Evolutionary conservation across 2,888 invertebrate species (phyloP).

Genomic region (Microctonus hyperodae): DNA sequence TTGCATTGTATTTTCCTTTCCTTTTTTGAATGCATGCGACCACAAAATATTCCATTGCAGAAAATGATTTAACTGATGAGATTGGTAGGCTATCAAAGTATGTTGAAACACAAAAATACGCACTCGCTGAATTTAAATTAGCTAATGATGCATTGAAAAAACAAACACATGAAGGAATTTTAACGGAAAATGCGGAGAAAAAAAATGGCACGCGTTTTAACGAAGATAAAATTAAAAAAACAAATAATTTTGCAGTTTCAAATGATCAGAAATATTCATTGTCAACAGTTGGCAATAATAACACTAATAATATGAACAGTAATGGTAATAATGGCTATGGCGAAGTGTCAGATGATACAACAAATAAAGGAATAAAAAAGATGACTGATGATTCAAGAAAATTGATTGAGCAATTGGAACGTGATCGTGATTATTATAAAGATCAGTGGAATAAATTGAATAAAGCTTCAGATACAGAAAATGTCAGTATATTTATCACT

Average conservation of each 20-base stretch:
- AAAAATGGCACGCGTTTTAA: constrained; percentile 29
- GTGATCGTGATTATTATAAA: constrained; percentile 66
- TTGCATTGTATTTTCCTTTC: neutral
- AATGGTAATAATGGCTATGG: neutral
- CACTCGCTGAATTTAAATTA: constrained; percentile 64
- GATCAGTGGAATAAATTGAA: constrained; percentile 63
- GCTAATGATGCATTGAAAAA: constrained; percentile 46
- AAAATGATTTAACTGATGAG: constrained; percentile 66
- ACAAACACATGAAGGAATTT: constrained; percentile 39
- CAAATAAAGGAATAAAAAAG: constrained; percentile 34
- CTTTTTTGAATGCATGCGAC: neutral
- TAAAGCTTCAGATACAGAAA: constrained; percentile 53
- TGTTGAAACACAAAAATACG: constrained; percentile 62
- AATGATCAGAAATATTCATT: constrained; percentile 35
- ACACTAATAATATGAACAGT: neutral
- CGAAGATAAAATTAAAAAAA: constrained; percentile 41
- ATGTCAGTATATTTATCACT: constrained; percentile 46
- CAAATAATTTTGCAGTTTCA: constrained; percentile 38
- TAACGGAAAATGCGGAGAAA: constrained; percentile 30
- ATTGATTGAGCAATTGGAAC: constrained; percentile 56
- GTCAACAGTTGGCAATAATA: constrained; percentile 35
- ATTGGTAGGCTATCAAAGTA: constrained; percentile 64
- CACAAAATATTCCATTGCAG: constrained; percentile 53
- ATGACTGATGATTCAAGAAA: constrained; percentile 47
- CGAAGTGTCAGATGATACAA: neutral